A percentile compares a stretch with the other conserved stretches of the same genome.
Conservation (phyloP, 2,113 vertebrate species). For the Pituophis catenifer region DNA sequence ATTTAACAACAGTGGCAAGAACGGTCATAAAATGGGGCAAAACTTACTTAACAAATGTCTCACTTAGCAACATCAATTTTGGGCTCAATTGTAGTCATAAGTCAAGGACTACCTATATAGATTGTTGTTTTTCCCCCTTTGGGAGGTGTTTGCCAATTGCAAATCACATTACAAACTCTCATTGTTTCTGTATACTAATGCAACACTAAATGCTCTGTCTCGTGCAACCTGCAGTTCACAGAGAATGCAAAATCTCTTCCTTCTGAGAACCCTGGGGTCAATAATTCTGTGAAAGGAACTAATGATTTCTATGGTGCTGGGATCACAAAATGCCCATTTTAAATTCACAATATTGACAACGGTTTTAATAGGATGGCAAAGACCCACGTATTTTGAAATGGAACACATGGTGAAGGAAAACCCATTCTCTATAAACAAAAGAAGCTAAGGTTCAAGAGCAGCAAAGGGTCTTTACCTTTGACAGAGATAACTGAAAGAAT, state of each 20-base stretch:
- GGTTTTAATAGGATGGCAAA: neutral
- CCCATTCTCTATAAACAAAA: neutral
- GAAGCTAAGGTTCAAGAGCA: too few species aligned
- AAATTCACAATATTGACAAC: neutral
- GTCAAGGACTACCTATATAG: too few species aligned
- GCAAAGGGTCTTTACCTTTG: neutral
- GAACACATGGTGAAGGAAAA: neutral
- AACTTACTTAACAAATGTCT: too few species aligned
- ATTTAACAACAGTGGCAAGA: too few species aligned
- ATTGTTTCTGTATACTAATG: neutral
- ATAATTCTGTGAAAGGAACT: neutral
- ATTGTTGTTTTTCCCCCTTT: neutral
- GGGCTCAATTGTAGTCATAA: too few species aligned
- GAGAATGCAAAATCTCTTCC: neutral
- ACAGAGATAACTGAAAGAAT: neutral
- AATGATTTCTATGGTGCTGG: neutral
- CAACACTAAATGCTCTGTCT: neutral
- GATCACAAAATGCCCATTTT: neutral
- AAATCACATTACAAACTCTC: neutral
- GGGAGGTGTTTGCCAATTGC: neutral
- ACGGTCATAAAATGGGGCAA: too few species aligned
- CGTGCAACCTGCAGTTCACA: neutral
- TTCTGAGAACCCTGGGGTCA: neutral
- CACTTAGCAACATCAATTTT: too few species aligned
- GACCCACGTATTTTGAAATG: neutral